Evolutionary conservation across 2,888 invertebrate species (phyloP), one percentile per base, ranked within the genome.

Genomic region (Xanthostigma xanthostigma): DNA sequence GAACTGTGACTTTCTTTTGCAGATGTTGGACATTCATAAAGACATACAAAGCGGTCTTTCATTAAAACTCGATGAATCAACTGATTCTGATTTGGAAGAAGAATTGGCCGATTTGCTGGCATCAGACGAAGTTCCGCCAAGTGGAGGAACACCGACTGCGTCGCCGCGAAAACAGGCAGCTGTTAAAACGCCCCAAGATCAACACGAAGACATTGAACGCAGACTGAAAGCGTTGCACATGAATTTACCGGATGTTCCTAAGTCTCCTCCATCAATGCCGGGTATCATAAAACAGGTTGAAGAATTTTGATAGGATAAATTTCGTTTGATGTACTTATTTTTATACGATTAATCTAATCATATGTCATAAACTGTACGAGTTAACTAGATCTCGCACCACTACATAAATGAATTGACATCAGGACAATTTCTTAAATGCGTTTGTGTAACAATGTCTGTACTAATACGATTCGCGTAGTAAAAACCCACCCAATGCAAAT

Each of bases 41-140:
- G 80, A 80, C 53, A 68, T 80, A 41, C 73, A 78, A 57, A 62
- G 68, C 39, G 63, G 70, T 9, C 59, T 81, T 48, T 66, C 75
- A 1, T 70, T 70, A 12, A 62, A 73, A 0, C 57, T 71, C 0
- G 70, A 71, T 1, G 72, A 72, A 27, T 61, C 68, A 5, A 75
- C 77, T 50, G 76, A 79, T 27, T 62, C 71, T 0, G 84, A 84
- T 41, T 62, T 81, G 12, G 87, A 88, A 59, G 67, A 75, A 8
- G 84, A 84, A 61, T 62, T 84, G 40, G 71, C 68, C 34, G 78
- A 81, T 35, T 59, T 86, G 34, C 60, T 85, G 44, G 63, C 56
- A 33, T 49, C 52, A 46, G 48, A 49, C 14, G 38, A 51, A 41
- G 49, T 14, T 17, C 27, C 27, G 4, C 14, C 37, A 9, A 45